Base-by-base conservation (phyloP, 2,888 invertebrate species). In the Ischnura elegans region DNA sequence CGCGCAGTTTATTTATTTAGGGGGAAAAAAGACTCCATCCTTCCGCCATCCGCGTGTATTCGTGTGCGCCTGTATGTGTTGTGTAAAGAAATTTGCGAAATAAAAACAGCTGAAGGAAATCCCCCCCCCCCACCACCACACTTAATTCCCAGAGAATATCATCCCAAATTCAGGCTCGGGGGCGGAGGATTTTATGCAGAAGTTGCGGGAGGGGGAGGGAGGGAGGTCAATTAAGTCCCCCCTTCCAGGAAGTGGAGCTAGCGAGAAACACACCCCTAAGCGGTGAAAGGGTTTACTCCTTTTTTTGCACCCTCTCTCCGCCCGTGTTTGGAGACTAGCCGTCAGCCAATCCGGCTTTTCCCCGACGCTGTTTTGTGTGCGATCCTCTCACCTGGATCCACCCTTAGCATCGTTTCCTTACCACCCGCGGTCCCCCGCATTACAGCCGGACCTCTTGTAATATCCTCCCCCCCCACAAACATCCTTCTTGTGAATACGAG, bases 201-300 rank as follows among this genome's bases (percentile, higher is more conserved):
- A 36, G n/a, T 61, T 76, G 29, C 29, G 1, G 76, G n/a, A 8
- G 5, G 2, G 13, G 29, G 29, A 36, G 76, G 29, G 8, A 76
- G 8, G 10, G 76, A 76, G 36, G 76, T 76, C 76, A 76, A 76
- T 76, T 76, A 76, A 76, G 76, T 76, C 29, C 76, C 76, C 29
- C 76, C 36, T 76, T 36, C 36, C 36, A 36, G 76, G 76, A 76
- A 76, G 36, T 36, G 25, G 16, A 76, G 76, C 36, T 36, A 36
- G 76, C 36, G 76, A 76, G 76, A 8, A 76, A 76, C 76, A 76
- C 76, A 13, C 29, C 76, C 36, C 76, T 8, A 21, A 76, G 76
- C 36, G 29, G 76, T 36, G 36, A 76, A 76, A 76, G 76, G 76
- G 76, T 36, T 36, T 36, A 13, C 76, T 76, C 13, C 8, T 76